Conservation (phyloP, 2,113 vertebrate species). For the Zosterops borbonicus region DNA sequence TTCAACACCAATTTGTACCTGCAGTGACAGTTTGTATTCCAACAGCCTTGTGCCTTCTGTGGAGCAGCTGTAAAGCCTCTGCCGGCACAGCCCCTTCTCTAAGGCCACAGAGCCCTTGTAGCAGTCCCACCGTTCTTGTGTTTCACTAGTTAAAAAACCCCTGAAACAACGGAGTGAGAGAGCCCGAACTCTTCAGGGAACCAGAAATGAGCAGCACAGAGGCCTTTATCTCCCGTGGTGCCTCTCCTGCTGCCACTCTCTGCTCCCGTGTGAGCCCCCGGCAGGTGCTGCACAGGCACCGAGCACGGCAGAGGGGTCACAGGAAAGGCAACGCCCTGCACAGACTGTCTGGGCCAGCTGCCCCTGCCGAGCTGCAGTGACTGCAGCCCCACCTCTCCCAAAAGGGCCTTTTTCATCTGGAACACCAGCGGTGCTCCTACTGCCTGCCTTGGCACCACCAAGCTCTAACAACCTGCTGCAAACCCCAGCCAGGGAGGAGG, state of each 20-base stretch:
- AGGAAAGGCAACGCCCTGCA: rapidly evolving
- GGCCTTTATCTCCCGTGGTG: not conserved
- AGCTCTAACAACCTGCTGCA: not conserved
- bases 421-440: not conserved
- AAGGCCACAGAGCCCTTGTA: rapidly evolving
- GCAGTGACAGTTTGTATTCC: not conserved
- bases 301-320: rapidly evolving
- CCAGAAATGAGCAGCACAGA: not conserved
- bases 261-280: rapidly evolving
- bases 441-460: not conserved
- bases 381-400: not conserved
- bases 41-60: rapidly evolving
- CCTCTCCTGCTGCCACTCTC: rapidly evolving
- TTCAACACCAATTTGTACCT: not conserved
- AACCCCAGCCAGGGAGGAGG: rapidly evolving
- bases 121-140: not conserved
- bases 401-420: not conserved
- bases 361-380: rapidly evolving
- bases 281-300: not conserved
- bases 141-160: not conserved
- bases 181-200: not conserved
- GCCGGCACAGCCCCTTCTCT: not conserved
- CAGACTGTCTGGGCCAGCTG: not conserved
- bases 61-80: not conserved
- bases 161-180: too few species aligned